These are phyloP conservation scores for Lithobates pipiens DNA, from an alignment of 2,797 vertebrate genomes.

Conservation along the genomic window DNA sequence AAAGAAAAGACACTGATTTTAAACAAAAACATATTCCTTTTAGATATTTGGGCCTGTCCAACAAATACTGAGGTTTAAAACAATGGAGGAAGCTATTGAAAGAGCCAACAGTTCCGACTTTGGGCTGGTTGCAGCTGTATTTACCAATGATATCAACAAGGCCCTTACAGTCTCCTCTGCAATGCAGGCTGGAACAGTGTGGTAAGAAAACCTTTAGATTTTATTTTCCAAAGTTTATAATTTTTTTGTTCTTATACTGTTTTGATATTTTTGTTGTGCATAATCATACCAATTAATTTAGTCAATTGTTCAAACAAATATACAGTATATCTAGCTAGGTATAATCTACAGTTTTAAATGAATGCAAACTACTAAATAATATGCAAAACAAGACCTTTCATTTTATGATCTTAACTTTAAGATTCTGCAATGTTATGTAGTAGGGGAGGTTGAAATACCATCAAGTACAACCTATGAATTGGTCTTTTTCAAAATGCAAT, in stretches of 20 bases:
- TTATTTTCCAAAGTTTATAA: neutral
- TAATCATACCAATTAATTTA: too few relatives aligned
- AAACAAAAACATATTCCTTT: slow-evolving; percentile 44
- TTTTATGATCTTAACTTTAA: too few relatives aligned
- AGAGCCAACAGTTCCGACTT: slow-evolving; percentile 96
- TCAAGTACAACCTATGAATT: too few relatives aligned
- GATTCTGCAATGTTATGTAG: too few relatives aligned
- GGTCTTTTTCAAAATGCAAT: too few relatives aligned
- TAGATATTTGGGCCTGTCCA: slow-evolving; percentile 99
- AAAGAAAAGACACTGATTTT: neutral
- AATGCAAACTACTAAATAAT: too few relatives aligned
- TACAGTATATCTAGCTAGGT: too few relatives aligned
- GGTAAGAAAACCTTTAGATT: slow-evolving; percentile 76
- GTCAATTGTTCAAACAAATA: too few relatives aligned
- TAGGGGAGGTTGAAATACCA: too few relatives aligned
- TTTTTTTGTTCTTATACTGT: too few relatives aligned
- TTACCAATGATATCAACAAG: slow-evolving; percentile 97
- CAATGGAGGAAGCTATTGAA: slow-evolving; percentile 95
- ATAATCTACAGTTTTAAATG: too few relatives aligned
- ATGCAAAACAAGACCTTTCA: too few relatives aligned
- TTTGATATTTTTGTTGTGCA: neutral
- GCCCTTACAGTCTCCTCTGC: slow-evolving; percentile 93
- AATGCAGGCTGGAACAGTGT: slow-evolving; percentile 97
- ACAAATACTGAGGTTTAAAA: slow-evolving; percentile 97
- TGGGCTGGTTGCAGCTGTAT: slow-evolving; percentile 92